phyloP scores from a whole-genome alignment of 2,888 invertebrate species.

The Molanna angustata region DNA sequence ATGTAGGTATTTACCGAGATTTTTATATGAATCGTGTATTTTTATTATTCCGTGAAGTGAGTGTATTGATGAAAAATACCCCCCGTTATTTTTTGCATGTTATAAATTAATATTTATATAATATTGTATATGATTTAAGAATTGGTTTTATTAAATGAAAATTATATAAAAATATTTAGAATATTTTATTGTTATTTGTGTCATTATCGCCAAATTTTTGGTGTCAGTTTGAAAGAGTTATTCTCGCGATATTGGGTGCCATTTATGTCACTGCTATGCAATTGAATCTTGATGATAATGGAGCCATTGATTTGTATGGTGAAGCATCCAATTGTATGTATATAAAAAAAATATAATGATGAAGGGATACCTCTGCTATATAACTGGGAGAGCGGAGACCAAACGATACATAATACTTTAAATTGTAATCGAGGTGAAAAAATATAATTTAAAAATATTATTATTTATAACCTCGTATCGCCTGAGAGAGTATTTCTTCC shows the following conservation, averaged over 20 bases:
- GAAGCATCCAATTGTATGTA: too few relatives aligned
- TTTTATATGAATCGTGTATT: too few relatives aligned
- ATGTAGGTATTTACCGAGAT: too few relatives aligned
- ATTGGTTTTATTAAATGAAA: constrained; percentile 12
- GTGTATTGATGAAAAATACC: too few relatives aligned
- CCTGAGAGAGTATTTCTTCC: too few relatives aligned
- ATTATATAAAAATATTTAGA: constrained; percentile 16
- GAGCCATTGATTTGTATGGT: neutral
- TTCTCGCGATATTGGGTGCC: constrained; percentile 6
- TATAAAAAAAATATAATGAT: constrained; percentile 10
- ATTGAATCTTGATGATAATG: constrained; percentile 2
- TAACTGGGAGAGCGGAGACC: too few relatives aligned
- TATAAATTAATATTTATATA: constrained; percentile 14
- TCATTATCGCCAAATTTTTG: constrained; percentile 12
- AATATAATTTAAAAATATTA: too few relatives aligned
- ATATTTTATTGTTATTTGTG: constrained; percentile 20
- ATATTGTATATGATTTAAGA: constrained; percentile 18
- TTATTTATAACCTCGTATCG: too few relatives aligned
- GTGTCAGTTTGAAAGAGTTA: constrained; percentile 7
- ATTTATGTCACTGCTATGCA: constrained; percentile 21
- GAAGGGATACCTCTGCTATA: constrained; percentile 26
- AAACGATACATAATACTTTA: too few relatives aligned
- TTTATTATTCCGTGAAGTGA: too few relatives aligned
- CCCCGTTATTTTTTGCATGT: constrained; percentile 9
- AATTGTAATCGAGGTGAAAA: too few relatives aligned